Evolutionary conservation across 1,140 invertebrate genomes (phyloP).

Genomic region (Ips typographus): DNA sequence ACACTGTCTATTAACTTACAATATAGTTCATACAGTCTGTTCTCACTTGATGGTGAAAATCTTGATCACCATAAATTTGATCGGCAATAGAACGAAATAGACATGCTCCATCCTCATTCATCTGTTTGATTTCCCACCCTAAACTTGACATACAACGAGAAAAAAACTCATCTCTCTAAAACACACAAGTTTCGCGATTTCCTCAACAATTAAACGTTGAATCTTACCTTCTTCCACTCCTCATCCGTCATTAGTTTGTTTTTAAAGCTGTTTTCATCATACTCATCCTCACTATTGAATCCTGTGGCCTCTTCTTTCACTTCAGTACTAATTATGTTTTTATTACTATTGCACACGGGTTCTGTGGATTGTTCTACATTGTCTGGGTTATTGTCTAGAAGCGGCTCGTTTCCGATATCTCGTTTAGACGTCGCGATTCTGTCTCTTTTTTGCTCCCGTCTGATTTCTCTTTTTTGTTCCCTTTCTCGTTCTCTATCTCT

Average conservation of each 20-base stretch:
- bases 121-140: constrained; percentile 83
- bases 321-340: constrained; percentile 37
- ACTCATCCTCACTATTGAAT: constrained; percentile 53
- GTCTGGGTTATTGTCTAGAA: constrained; percentile 39
- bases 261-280: constrained; percentile 45
- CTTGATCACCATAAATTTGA: constrained; percentile 92
- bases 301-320: constrained; percentile 49
- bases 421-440: constrained; percentile 41
- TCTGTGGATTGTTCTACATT: constrained; percentile 39
- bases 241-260: constrained; percentile 46
- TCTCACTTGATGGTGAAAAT: constrained; percentile 84
- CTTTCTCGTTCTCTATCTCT: constrained; percentile 45
- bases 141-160: constrained; percentile 72
- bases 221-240: constrained; percentile 48
- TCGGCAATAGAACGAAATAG: constrained; percentile 89
- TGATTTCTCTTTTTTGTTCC: constrained; percentile 43
- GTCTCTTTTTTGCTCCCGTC: constrained; percentile 46
- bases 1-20: constrained; percentile 58
- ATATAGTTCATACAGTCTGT: constrained; percentile 94
- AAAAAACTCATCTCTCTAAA: constrained; percentile 56
- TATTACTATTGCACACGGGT: constrained; percentile 41
- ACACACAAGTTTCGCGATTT: background rate
- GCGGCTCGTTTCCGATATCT: constrained; percentile 39
- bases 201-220: background rate
- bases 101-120: constrained; percentile 92